Conservation (phyloP, 1,140 invertebrate species). For the Reticulitermes speratus region DNA sequence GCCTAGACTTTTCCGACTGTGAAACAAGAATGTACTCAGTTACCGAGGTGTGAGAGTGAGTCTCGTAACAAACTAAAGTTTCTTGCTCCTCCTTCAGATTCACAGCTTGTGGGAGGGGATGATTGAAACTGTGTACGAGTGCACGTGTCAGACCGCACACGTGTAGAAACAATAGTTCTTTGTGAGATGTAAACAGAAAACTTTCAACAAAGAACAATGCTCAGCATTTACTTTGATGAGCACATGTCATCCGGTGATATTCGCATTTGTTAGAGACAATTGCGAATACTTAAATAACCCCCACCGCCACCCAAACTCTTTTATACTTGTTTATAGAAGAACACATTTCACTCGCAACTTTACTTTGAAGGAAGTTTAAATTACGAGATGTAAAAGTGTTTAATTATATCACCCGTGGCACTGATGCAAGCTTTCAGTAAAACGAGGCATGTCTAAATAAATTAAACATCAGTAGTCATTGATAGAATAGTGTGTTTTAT, state of each 20-base stretch:
- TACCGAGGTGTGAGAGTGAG: no score
- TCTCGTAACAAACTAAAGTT: background rate
- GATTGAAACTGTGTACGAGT: background rate
- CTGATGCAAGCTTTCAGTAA: background rate
- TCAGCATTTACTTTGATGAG: background rate
- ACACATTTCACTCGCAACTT: no score
- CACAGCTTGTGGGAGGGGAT: background rate
- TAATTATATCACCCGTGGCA: background rate
- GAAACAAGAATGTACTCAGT: no score
- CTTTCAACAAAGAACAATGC: background rate
- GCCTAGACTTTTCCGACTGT: no score
- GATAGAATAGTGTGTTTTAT: background rate
- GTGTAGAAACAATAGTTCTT: background rate
- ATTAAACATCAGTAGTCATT: background rate
- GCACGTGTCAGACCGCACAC: background rate
- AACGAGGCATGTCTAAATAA: background rate
- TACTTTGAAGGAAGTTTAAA: slow-evolving; percentile 16
- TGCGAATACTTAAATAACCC: no score
- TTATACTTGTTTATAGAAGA: no score
- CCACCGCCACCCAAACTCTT: no score
- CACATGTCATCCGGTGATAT: background rate
- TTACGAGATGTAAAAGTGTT: background rate
- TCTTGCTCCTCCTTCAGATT: background rate
- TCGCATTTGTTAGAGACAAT: background rate
- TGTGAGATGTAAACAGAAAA: background rate